Evolutionary conservation across 2,113 vertebrate species (phyloP).

Genomic region (Numenius arquata): DNA sequence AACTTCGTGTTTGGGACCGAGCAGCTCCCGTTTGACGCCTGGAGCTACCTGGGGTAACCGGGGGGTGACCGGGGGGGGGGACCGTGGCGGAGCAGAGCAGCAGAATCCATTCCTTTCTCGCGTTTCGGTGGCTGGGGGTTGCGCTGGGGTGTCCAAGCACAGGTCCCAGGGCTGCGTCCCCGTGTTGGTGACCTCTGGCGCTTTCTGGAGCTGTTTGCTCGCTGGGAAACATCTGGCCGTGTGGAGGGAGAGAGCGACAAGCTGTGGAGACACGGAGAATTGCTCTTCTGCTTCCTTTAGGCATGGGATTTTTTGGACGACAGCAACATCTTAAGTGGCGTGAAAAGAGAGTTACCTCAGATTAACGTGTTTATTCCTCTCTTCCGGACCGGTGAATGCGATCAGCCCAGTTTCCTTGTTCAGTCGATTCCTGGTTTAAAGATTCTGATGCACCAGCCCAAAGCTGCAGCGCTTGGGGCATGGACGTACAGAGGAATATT

Average conservation of each 20-base stretch:
- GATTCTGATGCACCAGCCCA: neutral
- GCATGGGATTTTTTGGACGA: fast-evolving
- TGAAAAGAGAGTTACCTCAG: neutral
- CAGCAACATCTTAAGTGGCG: neutral
- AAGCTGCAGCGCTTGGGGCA: neutral
- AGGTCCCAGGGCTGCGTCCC: neutral
- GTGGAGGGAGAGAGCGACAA: slow-evolving; percentile 3
- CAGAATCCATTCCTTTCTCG: fast-evolving
- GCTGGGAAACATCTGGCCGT: fast-evolving
- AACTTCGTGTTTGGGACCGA: fast-evolving
- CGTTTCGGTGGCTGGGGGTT: neutral
- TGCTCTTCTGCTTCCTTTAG: neutral
- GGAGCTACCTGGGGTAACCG: neutral
- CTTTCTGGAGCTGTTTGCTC: neutral
- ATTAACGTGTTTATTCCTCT: neutral
- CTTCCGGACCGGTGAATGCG: fast-evolving
- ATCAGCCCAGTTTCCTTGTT: neutral
- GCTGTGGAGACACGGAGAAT: neutral
- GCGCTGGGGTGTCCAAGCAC: neutral
- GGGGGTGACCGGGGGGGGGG: fast-evolving
- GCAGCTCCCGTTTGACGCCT: neutral
- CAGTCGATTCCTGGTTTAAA: neutral
- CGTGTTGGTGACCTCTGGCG: fast-evolving
- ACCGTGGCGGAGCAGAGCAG: neutral
- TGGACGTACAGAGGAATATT: fast-evolving